A percentile compares a stretch with the other conserved stretches of the same genome.
Conservation (phyloP, 2,888 invertebrate genomes). For the Pedicia rivosa region DNA sequence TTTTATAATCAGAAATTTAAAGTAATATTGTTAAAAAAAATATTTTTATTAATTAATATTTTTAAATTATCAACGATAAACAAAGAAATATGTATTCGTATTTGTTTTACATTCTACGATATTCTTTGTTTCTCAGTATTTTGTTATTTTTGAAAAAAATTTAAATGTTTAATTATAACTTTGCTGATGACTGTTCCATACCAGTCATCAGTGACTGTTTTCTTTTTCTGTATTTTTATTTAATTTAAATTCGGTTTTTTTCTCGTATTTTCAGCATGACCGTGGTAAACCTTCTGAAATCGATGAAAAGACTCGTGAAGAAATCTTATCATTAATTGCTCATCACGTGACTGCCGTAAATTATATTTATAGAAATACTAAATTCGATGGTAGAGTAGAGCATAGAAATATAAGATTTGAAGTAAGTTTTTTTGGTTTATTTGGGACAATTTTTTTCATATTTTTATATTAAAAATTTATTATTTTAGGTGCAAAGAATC, state of each 20-base stretch:
- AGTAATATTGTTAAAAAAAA: no score
- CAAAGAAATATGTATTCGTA: no score
- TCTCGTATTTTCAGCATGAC: slow-evolving; percentile 44
- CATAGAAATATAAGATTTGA: slow-evolving; percentile 94
- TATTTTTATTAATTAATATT: no score
- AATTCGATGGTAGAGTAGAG: slow-evolving; percentile 77
- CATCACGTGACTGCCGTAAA: slow-evolving; percentile 98
- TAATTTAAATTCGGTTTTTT: slow-evolving; percentile 1
- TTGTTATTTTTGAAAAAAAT: no score
- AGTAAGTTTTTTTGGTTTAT: slow-evolving; percentile 44
- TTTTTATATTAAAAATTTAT: slow-evolving; percentile 7
- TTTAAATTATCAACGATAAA: no score
- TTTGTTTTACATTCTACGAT: no score
- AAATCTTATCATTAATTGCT: slow-evolving; percentile 92
- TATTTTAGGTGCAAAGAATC: slow-evolving; percentile 26
- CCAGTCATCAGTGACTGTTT: no score
- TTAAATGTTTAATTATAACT: no score
- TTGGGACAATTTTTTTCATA: slow-evolving; percentile 3
- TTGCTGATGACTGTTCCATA: no score
- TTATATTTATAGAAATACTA: slow-evolving; percentile 89
- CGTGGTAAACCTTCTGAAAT: slow-evolving; percentile 48
- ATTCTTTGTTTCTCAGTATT: no score
- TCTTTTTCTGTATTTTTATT: neutral
- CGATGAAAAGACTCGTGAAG: slow-evolving; percentile 85
- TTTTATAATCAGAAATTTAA: no score